These are phyloP conservation scores for Leptocoma aspasia DNA, from an alignment of 2,113 vertebrate genomes.

Conservation along the genomic window DNA sequence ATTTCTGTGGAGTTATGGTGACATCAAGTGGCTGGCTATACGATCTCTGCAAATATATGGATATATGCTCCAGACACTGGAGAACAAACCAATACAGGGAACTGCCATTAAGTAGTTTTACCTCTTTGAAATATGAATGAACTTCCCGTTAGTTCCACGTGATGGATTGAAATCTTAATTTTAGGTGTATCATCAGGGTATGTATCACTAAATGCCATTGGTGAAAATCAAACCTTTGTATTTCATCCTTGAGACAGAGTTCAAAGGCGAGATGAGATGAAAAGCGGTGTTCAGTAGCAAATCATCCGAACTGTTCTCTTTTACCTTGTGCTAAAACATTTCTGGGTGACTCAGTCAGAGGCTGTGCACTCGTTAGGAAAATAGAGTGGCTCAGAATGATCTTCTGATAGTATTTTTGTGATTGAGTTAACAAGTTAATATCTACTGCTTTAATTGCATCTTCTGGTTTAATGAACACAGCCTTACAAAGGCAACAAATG, in stretches of 20 bases:
- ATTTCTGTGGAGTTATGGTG: neutral
- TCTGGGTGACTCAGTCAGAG: neutral
- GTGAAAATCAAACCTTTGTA: neutral
- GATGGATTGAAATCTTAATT: neutral
- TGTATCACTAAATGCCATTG: neutral
- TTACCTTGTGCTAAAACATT: neutral
- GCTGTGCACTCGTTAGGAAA: neutral
- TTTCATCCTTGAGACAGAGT: neutral
- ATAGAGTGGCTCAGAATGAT: neutral
- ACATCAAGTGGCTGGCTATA: conserved; percentile 29
- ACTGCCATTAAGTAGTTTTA: neutral
- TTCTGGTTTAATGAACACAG: neutral
- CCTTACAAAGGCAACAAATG: neutral
- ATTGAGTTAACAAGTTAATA: neutral
- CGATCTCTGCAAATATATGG: neutral
- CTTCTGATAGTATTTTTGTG: neutral
- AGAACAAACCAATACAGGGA: neutral
- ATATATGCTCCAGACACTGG: neutral
- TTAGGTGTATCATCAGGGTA: neutral
- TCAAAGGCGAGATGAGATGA: neutral
- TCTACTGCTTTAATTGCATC: neutral
- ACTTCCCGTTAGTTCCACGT: neutral
- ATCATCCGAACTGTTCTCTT: neutral
- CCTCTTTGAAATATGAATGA: neutral
- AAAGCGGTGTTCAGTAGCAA: neutral